Percentiles rank a stretch among this genome's conserved stretches.
Conservation (phyloP, 2,113 vertebrate genomes). For the Anoplopoma fimbria region DNA sequence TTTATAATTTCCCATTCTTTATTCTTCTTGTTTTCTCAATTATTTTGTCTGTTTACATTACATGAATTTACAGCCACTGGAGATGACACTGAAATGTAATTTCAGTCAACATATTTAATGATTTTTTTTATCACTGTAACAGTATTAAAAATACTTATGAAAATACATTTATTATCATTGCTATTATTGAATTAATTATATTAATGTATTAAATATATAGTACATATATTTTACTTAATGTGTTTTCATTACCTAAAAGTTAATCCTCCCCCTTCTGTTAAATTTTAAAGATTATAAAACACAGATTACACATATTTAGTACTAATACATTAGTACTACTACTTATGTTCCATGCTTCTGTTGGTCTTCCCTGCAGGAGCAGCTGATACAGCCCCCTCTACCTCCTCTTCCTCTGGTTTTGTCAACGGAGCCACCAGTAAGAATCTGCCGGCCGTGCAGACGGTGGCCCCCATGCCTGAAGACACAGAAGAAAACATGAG, state of each 20-base stretch:
- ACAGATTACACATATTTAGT: background rate
- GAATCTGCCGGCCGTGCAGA: conserved; percentile 97
- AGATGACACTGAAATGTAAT: too few relatives aligned
- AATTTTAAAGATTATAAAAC: background rate
- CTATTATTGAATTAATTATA: too few relatives aligned
- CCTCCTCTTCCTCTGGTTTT: conserved; percentile 94
- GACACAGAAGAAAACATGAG: conserved; percentile 97
- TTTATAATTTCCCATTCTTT: background rate
- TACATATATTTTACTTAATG: background rate
- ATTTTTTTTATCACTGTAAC: background rate
- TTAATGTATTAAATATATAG: too few relatives aligned
- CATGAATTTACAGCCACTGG: background rate
- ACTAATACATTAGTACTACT: background rate
- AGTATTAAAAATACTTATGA: background rate
- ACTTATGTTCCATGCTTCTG: conserved; percentile 7
- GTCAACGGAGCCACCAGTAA: conserved; percentile 98
- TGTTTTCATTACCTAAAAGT: background rate
- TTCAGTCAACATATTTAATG: background rate
- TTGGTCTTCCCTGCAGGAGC: conserved; percentile 86
- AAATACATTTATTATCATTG: background rate
- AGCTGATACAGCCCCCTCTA: conserved; percentile 86
- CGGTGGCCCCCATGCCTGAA: conserved; percentile 96
- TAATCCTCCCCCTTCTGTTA: background rate
- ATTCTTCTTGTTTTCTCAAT: background rate
- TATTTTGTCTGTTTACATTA: background rate